phyloP scores from a whole-genome alignment of 2,113 vertebrate species.

The Epinephelus lanceolatus region DNA sequence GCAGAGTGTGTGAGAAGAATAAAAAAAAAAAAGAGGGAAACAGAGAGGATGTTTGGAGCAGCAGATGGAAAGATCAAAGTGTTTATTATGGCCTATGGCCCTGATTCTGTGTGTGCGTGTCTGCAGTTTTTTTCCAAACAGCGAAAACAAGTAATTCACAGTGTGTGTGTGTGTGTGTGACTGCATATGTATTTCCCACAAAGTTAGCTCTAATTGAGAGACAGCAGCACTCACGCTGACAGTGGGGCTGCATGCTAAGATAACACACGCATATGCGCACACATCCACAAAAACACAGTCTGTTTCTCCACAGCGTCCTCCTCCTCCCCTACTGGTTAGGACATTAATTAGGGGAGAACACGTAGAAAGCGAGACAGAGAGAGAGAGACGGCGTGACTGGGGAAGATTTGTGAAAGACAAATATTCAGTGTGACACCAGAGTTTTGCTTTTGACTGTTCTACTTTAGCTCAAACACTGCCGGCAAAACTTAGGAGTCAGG shows the following conservation, averaged over 20 bases:
- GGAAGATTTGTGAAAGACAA: constrained; percentile 36
- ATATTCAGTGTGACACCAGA: constrained; percentile 55
- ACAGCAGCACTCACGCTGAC: constrained; percentile 43
- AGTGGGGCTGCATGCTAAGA: constrained; percentile 32
- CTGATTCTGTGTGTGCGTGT: constrained; percentile 30
- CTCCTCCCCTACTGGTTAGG: constrained; percentile 48
- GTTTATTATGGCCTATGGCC: constrained; percentile 64
- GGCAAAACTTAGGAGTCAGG: constrained; percentile 17
- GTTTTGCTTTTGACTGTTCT: constrained; percentile 62
- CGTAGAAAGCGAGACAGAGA: constrained; percentile 6
- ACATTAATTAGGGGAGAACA: constrained; percentile 62
- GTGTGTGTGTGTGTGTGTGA: background rate
- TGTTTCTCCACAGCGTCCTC: constrained; percentile 45
- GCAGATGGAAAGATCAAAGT: constrained; percentile 68
- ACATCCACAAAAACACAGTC: constrained; percentile 46
- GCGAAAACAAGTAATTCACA: constrained; percentile 40
- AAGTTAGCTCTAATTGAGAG: constrained; percentile 61
- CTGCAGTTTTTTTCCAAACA: constrained; percentile 18
- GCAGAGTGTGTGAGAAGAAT: background rate
- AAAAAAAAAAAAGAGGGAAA: background rate
- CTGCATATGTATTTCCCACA: constrained; percentile 33
- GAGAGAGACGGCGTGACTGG: constrained; percentile 7
- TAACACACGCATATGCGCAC: constrained; percentile 30
- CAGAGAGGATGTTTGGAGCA: constrained; percentile 38
- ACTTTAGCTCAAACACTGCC: constrained; percentile 44